These are phyloP conservation scores for Trachelus stipa DNA, from an alignment of 2,888 invertebrate species.

Conservation along the genomic window DNA sequence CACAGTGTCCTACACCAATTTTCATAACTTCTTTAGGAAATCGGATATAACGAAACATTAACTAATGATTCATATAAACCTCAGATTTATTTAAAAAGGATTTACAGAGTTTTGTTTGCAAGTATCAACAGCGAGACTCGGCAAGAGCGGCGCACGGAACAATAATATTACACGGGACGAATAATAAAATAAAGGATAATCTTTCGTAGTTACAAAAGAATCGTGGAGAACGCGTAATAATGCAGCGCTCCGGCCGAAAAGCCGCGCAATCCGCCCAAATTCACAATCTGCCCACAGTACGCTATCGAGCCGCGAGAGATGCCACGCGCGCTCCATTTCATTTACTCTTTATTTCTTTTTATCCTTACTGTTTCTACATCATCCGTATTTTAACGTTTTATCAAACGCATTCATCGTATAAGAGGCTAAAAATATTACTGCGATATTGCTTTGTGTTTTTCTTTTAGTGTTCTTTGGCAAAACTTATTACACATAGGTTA, in stretches of 20 bases:
- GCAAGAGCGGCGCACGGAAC: slow-evolving; percentile 64
- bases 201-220: slow-evolving; percentile 20
- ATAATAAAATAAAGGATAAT: slow-evolving; percentile 23
- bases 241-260: slow-evolving; percentile 32
- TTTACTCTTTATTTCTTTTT: slow-evolving; percentile 22
- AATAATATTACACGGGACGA: slow-evolving; percentile 62
- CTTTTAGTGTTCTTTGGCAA: slow-evolving; percentile 63
- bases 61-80: slow-evolving; percentile 56
- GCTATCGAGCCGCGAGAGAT: slow-evolving; percentile 23
- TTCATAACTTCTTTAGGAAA: too few species aligned
- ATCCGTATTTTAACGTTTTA: slow-evolving; percentile 25
- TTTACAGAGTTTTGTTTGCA: slow-evolving; percentile 65
- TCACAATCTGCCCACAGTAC: slow-evolving; percentile 6
- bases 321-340: slow-evolving; percentile 14
- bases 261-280: slow-evolving; percentile 28
- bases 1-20: too few species aligned
- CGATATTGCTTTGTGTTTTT: slow-evolving; percentile 44
- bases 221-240: slow-evolving; percentile 12
- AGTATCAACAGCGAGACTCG: slow-evolving; percentile 65
- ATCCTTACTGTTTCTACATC: slow-evolving; percentile 17
- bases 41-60: too few species aligned
- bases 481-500: slow-evolving; percentile 67
- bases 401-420: slow-evolving; percentile 19
- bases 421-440: slow-evolving; percentile 38
- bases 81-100: slow-evolving; percentile 67